Conservation (phyloP, 2,113 vertebrate species). For the Nycticebus coucang region DNA sequence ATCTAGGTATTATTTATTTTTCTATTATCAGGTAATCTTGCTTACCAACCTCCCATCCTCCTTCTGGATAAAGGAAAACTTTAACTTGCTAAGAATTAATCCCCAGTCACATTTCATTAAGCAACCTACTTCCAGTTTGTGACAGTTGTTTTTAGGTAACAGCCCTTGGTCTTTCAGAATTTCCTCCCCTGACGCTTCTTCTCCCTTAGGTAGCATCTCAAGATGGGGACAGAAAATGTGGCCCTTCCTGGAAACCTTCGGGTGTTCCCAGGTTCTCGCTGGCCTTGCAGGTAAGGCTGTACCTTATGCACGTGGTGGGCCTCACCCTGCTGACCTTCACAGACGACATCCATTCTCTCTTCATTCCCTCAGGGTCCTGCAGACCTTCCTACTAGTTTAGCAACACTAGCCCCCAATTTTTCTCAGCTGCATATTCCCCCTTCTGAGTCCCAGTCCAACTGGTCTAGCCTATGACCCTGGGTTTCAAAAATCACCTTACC, state of each 20-base stretch:
- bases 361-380: rapidly evolving
- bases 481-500: background rate
- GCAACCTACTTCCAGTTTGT: background rate
- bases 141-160: background rate
- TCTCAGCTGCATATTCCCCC: background rate
- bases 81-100: background rate
- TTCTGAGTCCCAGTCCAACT: background rate
- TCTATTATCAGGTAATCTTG: background rate
- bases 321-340: background rate
- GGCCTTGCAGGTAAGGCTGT: rapidly evolving
- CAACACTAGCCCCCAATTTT: background rate
- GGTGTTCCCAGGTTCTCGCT: background rate
- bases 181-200: background rate
- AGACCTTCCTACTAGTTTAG: background rate
- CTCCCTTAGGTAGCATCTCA: background rate
- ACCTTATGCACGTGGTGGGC: background rate
- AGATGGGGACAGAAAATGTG: background rate
- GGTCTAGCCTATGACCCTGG: background rate
- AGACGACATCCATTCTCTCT: background rate
- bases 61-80: background rate
- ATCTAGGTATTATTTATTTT: background rate
- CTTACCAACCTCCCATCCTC: background rate
- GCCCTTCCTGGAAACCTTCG: background rate
- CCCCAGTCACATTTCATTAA: background rate
- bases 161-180: background rate